Evolutionary conservation across 2,888 invertebrate species (phyloP).

Genomic region (Cyclophora albipunctata): DNA sequence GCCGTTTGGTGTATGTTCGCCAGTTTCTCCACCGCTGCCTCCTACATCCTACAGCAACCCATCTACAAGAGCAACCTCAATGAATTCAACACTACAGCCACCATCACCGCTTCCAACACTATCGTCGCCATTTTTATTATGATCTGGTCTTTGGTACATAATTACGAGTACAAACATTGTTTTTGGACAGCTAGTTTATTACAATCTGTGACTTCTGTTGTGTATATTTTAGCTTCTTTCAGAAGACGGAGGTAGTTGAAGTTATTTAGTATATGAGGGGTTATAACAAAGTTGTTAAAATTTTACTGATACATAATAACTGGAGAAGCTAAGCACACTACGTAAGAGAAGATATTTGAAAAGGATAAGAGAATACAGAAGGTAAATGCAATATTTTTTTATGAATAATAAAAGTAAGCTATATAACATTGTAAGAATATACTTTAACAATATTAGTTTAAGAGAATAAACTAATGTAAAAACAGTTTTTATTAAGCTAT

Average conservation of each 20-base stretch:
- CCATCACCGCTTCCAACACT: slow-evolving; percentile 56
- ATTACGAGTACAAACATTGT: slow-evolving; percentile 55
- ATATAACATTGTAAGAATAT: too few relatives aligned
- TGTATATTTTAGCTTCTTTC: slow-evolving; percentile 55
- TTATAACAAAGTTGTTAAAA: not conserved
- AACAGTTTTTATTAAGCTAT: too few relatives aligned
- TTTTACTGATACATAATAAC: too few relatives aligned
- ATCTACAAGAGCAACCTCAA: slow-evolving; percentile 58
- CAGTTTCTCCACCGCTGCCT: slow-evolving; percentile 54
- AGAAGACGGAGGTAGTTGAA: slow-evolving; percentile 42
- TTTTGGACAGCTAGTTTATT: slow-evolving; percentile 55
- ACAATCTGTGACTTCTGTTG: slow-evolving; percentile 47
- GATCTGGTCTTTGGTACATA: slow-evolving; percentile 48
- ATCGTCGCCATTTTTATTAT: slow-evolving; percentile 52
- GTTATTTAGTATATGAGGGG: not conserved
- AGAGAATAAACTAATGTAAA: too few relatives aligned
- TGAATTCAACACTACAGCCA: slow-evolving; percentile 65
- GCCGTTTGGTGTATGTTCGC: slow-evolving; percentile 64
- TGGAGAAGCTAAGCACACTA: too few relatives aligned
- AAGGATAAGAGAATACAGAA: too few relatives aligned
- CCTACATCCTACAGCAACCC: slow-evolving; percentile 56
- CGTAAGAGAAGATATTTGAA: too few relatives aligned
- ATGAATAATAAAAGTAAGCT: too few relatives aligned
- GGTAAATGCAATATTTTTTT: too few relatives aligned
- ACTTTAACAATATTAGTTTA: too few relatives aligned